Evolutionary conservation across 2,888 invertebrate species (phyloP).

Genomic region (Drosophila paucipuncta): DNA sequence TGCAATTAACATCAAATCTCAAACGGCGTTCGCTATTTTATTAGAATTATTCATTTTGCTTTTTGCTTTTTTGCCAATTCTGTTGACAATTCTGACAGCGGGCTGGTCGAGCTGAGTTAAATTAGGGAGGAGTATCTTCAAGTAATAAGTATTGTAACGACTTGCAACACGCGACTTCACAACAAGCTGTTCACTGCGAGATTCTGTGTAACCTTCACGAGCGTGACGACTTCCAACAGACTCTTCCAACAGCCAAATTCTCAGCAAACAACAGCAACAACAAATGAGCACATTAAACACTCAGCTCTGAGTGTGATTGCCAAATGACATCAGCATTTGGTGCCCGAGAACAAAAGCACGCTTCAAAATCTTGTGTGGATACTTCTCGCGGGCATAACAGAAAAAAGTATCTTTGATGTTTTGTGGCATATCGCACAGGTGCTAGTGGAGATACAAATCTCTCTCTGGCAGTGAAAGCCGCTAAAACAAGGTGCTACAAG

Average conservation of each 20-base stretch:
- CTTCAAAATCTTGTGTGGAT: constrained; percentile 27
- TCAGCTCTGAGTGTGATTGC: constrained; percentile 65
- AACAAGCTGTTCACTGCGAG: constrained; percentile 34
- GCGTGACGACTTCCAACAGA: constrained; percentile 56
- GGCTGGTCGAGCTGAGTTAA: constrained; percentile 8
- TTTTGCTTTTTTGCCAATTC: not conserved
- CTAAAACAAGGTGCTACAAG: constrained; percentile 13
- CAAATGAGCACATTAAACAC: constrained; percentile 33
- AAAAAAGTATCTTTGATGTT: constrained; percentile 39
- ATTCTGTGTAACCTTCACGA: constrained; percentile 63
- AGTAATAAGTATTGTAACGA: constrained; percentile 24
- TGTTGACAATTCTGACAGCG: constrained; percentile 60
- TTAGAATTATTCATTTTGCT: not conserved
- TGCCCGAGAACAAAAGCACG: constrained; percentile 60
- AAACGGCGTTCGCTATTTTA: constrained; percentile 12
- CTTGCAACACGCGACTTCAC: constrained; percentile 49
- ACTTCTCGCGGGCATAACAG: constrained; percentile 7
- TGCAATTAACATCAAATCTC: constrained; percentile 51
- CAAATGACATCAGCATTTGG: constrained; percentile 71
- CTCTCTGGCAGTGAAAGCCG: constrained; percentile 57
- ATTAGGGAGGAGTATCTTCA: constrained; percentile 15
- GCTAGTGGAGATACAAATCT: constrained; percentile 13
- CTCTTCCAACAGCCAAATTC: constrained; percentile 25
- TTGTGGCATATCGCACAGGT: constrained; percentile 44
- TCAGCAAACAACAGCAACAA: constrained; percentile 9